A percentile compares a stretch with the other conserved stretches of the same genome.
These are phyloP conservation scores for Motacilla alba DNA, from an alignment of 2,113 vertebrate genomes.

Conservation along the genomic window DNA sequence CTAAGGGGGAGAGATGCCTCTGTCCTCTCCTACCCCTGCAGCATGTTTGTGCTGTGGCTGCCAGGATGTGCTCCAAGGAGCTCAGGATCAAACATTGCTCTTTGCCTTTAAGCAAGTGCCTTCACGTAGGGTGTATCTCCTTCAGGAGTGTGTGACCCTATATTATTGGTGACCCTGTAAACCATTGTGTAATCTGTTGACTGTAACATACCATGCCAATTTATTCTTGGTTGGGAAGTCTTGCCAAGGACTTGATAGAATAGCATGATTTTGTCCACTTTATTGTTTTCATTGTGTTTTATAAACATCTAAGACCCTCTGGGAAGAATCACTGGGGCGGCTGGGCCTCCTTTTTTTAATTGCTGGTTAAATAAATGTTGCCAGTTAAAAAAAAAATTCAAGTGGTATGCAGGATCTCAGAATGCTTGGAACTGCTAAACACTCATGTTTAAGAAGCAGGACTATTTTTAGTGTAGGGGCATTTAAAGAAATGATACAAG, in stretches of 20 bases:
- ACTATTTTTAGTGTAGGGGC: constrained; percentile 51
- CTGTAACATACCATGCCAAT: constrained; percentile 38
- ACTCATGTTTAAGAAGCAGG: constrained; percentile 48
- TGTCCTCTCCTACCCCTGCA: not conserved
- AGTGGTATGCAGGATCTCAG: constrained; percentile 38
- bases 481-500: constrained; percentile 50
- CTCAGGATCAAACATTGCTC: not conserved
- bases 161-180: constrained; percentile 41
- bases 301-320: constrained; percentile 64
- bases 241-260: constrained; percentile 62
- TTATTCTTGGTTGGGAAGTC: constrained; percentile 43
- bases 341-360: constrained; percentile 49
- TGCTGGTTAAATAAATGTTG: constrained; percentile 60
- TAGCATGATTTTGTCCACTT: constrained; percentile 58
- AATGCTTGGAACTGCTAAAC: constrained; percentile 47
- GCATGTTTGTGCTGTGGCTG: not conserved
- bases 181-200: constrained; percentile 65
- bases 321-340: constrained; percentile 53
- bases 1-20: not conserved
- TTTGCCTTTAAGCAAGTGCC: not conserved
- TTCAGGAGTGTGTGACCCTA: constrained; percentile 16
- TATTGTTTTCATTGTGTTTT: constrained; percentile 66
- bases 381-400: constrained; percentile 41
- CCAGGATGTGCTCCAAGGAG: not conserved
- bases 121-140: not conserved